Percentiles rank a stretch among this genome's conserved stretches.
Evolutionary conservation across 2,888 invertebrate species (phyloP).

Genomic region (Dryadula phaetusa): DNA sequence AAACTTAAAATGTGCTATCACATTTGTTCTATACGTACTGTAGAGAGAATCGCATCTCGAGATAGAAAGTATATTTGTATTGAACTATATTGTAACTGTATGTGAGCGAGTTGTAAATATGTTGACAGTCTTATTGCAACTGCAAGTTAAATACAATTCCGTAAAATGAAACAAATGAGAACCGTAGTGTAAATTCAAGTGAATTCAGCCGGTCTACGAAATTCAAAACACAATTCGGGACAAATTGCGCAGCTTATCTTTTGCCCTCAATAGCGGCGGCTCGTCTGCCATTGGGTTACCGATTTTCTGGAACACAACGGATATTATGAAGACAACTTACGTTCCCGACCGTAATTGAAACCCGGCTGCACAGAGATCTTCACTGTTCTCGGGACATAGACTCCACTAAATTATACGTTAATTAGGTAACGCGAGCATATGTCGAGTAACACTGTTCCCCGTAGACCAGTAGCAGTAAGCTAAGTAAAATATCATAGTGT

Average conservation of each 20-base stretch:
- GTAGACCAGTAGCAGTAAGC: conserved; percentile 57
- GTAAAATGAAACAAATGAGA: conserved; percentile 30
- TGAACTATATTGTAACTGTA: background rate
- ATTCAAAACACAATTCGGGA: conserved; percentile 61
- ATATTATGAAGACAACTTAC: conserved; percentile 50
- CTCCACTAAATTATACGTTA: conserved; percentile 34
- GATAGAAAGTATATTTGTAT: conserved; percentile 10
- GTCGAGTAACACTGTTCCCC: conserved; percentile 33
- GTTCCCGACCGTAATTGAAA: conserved; percentile 34
- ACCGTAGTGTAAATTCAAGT: conserved; percentile 29
- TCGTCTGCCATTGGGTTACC: conserved; percentile 55
- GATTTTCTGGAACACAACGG: conserved; percentile 60
- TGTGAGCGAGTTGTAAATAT: background rate
- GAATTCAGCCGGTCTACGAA: conserved; percentile 52
- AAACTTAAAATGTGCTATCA: background rate
- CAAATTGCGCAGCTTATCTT: conserved; percentile 64
- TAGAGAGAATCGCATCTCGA: background rate
- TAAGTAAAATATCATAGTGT: conserved; percentile 70
- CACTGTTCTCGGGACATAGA: conserved; percentile 33
- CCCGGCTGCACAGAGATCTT: conserved; percentile 18
- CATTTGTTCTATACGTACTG: background rate
- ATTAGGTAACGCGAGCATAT: conserved; percentile 33
- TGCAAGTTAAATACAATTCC: conserved; percentile 28
- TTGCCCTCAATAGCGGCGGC: conserved; percentile 62
- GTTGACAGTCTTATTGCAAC: conserved; percentile 6